Conservation (phyloP, 2,113 vertebrate species). For the Henicopernis longicauda region DNA sequence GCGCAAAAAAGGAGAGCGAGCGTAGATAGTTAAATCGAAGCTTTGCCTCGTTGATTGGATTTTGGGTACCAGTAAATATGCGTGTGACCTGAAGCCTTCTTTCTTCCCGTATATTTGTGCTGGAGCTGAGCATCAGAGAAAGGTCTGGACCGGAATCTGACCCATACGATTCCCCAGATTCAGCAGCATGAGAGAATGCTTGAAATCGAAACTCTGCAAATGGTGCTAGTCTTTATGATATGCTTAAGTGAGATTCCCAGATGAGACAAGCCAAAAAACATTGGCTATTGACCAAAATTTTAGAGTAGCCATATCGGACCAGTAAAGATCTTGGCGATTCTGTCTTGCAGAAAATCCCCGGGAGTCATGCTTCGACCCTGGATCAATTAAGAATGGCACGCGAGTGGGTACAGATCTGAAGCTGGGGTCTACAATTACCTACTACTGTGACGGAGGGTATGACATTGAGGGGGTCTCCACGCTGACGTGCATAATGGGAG, state of each 20-base stretch:
- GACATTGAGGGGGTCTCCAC: constrained; percentile 86
- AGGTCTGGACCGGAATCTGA: not conserved
- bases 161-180: fast-evolving
- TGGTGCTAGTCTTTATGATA: fast-evolving
- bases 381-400: constrained; percentile 87
- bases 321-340: not conserved
- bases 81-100: not conserved
- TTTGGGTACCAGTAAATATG: not conserved
- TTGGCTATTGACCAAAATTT: fast-evolving
- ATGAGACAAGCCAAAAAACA: not conserved
- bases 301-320: not conserved
- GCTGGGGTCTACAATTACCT: constrained; percentile 89
- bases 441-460: constrained; percentile 93
- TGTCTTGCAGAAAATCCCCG: constrained; percentile 88
- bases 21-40: not conserved
- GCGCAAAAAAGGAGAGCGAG: not conserved
- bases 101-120: not conserved
- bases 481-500: constrained; percentile 90
- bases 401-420: constrained; percentile 88
- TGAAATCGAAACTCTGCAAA: not conserved
- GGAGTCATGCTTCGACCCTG: constrained; percentile 96
- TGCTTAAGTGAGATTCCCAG: not conserved
- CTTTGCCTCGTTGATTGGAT: fast-evolving
- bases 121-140: not conserved
- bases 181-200: fast-evolving